Base-by-base conservation (phyloP, 2,888 invertebrate species). In the Macrosoma leucophasiata region DNA sequence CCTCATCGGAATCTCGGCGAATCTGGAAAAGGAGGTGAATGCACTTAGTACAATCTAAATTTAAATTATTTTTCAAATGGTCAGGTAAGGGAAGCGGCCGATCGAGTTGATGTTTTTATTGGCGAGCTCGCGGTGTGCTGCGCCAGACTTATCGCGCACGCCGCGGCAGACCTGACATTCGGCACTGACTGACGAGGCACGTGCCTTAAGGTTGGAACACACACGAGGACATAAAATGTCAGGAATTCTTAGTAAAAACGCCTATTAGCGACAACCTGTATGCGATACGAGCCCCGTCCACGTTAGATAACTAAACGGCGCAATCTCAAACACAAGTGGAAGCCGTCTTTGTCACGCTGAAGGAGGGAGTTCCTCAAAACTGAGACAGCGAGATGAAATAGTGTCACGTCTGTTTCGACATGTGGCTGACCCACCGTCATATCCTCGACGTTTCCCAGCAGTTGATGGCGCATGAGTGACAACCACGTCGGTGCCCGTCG, bases 391-490 rank as follows among this genome's bases (percentile, higher is more conserved):
- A 74, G 62, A 79, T 78, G 64, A 67, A 73, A 78, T 78, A 74
- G 52, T 72, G 66, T 73, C 76, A 77, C 75, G 77, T 76, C 67
- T 61, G 41, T 53, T 62, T 58, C 68, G 67, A 73, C 81, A 79
- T 78, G 64, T 79, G 79, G 76, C 65, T 82, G 81, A 82, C 81
- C 79, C 70, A 66, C 52, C 71, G 72, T 78, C 79, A 81, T 77
- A 77, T 68, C 70, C 66, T 71, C 64, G 63, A 69, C 63, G 65
- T 74, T 70, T 74, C 76, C 75, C 72, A 78, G 72, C 76, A 78
- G 74, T 84, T 84, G 84, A 84, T 84, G 81, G 72, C 75, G 78
- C 81, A 82, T 84, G 84, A 84, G 77, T 79, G 84, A 79, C 85
- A 79, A 66, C 67, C 64, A 62, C 55, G 54, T 52, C 56, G 57